phyloP scores from a whole-genome alignment of 2,888 invertebrate species.

The Steinernema carpocapsae region DNA sequence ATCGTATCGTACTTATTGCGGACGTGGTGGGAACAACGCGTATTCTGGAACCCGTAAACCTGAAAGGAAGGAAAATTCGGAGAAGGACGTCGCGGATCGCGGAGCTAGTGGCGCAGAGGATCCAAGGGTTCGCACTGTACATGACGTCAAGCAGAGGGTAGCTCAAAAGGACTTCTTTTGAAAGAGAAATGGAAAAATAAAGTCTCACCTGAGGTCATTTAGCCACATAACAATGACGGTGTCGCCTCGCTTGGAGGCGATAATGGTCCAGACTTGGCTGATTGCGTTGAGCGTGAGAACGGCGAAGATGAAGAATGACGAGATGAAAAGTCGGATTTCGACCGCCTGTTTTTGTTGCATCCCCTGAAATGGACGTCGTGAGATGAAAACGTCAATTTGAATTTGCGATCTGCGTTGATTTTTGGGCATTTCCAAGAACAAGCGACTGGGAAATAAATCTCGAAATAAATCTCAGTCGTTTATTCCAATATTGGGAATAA shows the following conservation, averaged over 20 bases:
- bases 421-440: not conserved
- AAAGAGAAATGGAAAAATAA: not conserved
- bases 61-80: not conserved
- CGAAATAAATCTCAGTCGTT: too few species aligned
- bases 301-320: slow-evolving; percentile 23
- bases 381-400: too few species aligned
- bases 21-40: slow-evolving; percentile 4
- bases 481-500: too few species aligned
- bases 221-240: slow-evolving; percentile 22
- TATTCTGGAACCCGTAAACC: not conserved
- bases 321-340: slow-evolving; percentile 20
- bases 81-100: not conserved
- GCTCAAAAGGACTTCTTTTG: not conserved
- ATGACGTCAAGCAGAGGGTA: slow-evolving; percentile 16
- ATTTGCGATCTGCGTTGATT: too few species aligned
- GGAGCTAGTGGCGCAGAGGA: slow-evolving; percentile 20
- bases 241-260: slow-evolving; percentile 1
- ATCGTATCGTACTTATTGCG: not conserved
- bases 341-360: slow-evolving; percentile 22
- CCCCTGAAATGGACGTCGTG: not conserved
- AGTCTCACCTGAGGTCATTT: slow-evolving; percentile 6
- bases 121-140: slow-evolving; percentile 29
- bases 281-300: not conserved
- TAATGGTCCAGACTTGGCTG: slow-evolving; percentile 24
- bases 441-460: not conserved